Percentiles rank a stretch among this genome's conserved stretches.
Conservation (phyloP, 64 coral and sea anemone genomes). For the Cladopsammia gracilis region DNA sequence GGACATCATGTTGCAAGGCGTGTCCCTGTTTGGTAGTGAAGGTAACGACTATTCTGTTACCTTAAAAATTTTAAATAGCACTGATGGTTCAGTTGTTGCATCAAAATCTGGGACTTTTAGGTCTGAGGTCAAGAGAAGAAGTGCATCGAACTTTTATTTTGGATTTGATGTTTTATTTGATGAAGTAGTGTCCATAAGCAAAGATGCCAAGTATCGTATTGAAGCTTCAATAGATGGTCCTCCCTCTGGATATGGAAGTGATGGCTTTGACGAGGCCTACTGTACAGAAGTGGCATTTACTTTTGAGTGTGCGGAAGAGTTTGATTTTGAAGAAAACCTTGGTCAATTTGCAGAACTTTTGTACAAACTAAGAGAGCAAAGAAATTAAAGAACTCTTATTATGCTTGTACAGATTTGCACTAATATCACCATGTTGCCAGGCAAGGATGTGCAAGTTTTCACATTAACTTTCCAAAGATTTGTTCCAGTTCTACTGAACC, state of each 20-base stretch:
- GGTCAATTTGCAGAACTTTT: background rate
- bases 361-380: background rate
- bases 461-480: too few relatives aligned
- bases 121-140: background rate
- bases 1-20: background rate
- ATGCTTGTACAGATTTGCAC: too few relatives aligned
- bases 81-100: background rate
- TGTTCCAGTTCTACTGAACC: too few relatives aligned
- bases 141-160: background rate
- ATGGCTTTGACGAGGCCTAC: background rate
- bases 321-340: background rate
- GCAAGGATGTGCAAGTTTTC: too few relatives aligned
- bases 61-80: background rate
- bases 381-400: background rate
- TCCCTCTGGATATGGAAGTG: background rate
- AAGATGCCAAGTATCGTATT: background rate
- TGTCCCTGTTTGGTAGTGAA: background rate
- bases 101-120: background rate
- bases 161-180: slow-evolving; percentile 20
- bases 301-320: background rate
- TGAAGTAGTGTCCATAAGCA: background rate
- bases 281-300: background rate
- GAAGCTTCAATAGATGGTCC: background rate
- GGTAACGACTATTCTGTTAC: background rate
- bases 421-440: too few relatives aligned